Percentiles rank a stretch among this genome's conserved stretches.
These are phyloP conservation scores for Dasypolia templi DNA, from an alignment of 2,888 invertebrate genomes.

Conservation along the genomic window DNA sequence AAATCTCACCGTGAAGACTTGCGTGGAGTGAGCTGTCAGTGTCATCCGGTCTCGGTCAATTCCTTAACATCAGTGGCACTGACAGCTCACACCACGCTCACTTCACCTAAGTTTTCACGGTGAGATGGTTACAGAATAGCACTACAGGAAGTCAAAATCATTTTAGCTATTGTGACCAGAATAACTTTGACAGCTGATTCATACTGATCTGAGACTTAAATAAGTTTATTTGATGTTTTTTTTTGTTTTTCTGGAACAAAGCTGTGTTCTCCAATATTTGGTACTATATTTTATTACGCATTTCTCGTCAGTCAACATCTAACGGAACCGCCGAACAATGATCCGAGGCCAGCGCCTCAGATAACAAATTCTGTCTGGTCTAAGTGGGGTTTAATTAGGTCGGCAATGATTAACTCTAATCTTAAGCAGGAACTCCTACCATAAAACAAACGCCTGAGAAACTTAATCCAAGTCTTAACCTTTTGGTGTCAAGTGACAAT, in stretches of 20 bases:
- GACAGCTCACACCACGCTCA: no score
- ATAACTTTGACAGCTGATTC: not conserved
- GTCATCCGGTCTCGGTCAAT: no score
- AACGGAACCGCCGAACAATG: conserved; percentile 25
- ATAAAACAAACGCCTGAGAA: conserved; percentile 10
- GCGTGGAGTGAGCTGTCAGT: no score
- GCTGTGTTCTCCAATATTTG: not conserved
- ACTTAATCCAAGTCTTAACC: conserved; percentile 9
- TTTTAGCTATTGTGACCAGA: not conserved
- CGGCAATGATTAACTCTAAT: conserved; percentile 38
- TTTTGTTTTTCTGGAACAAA: conserved; percentile 1
- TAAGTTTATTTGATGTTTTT: not conserved
- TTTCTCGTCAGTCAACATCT: not conserved
- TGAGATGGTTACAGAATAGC: no score
- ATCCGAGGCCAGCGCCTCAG: conserved; percentile 5
- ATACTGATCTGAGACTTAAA: not conserved
- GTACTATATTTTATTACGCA: not conserved
- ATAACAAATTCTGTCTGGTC: conserved; percentile 39
- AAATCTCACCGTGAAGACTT: no score
- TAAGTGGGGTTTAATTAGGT: conserved; percentile 38
- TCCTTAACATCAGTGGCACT: no score
- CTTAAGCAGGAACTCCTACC: conserved; percentile 17
- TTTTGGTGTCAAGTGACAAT: not conserved
- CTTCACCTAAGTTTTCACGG: no score
- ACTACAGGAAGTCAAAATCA: not conserved